Evolutionary conservation across 2,888 invertebrate species (phyloP), one percentile per base, ranked within the genome.

Genomic region (Hoplodrina blanda): DNA sequence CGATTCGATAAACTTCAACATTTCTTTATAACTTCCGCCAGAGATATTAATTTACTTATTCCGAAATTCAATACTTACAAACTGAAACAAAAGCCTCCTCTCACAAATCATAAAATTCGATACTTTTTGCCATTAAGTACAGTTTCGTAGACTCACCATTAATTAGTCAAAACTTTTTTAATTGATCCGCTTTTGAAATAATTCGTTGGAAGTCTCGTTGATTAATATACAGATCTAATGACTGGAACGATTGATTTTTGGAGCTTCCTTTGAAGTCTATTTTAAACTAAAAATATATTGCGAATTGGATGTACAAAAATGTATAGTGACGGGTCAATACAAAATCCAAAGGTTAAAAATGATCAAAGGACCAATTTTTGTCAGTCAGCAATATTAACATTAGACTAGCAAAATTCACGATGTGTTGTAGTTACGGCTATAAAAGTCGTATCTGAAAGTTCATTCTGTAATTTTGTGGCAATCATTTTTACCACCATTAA

Each of bases 91-190:
- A 70, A 41, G 46, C 30, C 17, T 60, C 60, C 37, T 73, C 53
- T 69, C 60, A 61, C 37, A 73, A 63, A 49, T 61, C 54, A 60
- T 69, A 68, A 84, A 82, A 67, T 67, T 46, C 52, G 78, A 74
- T 72, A 74, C 73, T 71, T 76, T 66, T 20, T 33, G 69, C 67
- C 59, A 73, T 82, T 73, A 67, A 30, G 19, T 19, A 44, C 63
- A 54, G 59, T 66, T 74, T 33, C 63, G 67, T 56, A 61, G 65
- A 33, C 46, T 46, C 49, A 49, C n/a, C 53, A 41, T 41, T 41
- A 1, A 84, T 84, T 75, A 75, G 61, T 82, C 62, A 82, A 71
- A 84, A 83, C 80, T 84, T 84, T 84, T 82, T 82, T 82, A 82
- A 82, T 82, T 80, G 82, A 74, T 74, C 68, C 62, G 37, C 67